Conservation (phyloP, 2,797 vertebrate species). For the Protosalanx chinensis region DNA sequence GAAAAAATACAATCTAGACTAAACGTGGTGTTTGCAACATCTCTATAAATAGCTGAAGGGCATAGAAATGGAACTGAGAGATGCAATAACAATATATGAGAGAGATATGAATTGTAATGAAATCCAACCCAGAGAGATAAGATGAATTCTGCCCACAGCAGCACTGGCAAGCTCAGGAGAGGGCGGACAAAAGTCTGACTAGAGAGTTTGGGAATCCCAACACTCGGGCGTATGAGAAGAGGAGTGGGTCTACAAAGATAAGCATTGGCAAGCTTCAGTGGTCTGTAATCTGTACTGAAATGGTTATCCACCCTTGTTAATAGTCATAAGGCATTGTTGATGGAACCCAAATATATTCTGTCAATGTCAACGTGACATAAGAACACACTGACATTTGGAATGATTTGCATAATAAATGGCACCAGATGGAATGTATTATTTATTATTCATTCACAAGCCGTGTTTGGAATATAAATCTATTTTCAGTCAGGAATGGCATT, state of each 20-base stretch:
- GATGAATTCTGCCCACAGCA: conserved; percentile 9
- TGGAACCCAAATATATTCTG: conserved; percentile 44
- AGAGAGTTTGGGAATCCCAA: conserved; percentile 10
- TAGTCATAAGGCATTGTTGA: conserved; percentile 24
- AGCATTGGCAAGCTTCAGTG: conserved; percentile 12
- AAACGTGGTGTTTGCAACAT: conserved; percentile 1
- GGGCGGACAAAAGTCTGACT: conserved; percentile 1
- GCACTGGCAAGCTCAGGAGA: not conserved
- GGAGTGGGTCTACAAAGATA: conserved; percentile 22
- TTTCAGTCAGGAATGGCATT: conserved; percentile 32
- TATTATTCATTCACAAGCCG: conserved; percentile 54
- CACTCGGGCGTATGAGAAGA: conserved; percentile 20
- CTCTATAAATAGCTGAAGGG: conserved; percentile 26
- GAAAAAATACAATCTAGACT: conserved; percentile 10
- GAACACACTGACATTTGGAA: conserved; percentile 36
- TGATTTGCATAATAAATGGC: conserved; percentile 57
- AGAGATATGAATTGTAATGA: conserved; percentile 5
- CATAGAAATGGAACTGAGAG: conserved; percentile 10
- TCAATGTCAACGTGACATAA: conserved; percentile 14
- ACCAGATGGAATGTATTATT: conserved; percentile 47
- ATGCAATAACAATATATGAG: conserved; percentile 16
- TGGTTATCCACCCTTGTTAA: conserved; percentile 33
- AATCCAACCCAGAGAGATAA: not conserved
- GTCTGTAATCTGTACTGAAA: conserved; percentile 15
- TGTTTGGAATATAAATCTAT: conserved; percentile 45